phyloP scores from a whole-genome alignment of 2,888 invertebrate species.

The Portevinia maculata region DNA sequence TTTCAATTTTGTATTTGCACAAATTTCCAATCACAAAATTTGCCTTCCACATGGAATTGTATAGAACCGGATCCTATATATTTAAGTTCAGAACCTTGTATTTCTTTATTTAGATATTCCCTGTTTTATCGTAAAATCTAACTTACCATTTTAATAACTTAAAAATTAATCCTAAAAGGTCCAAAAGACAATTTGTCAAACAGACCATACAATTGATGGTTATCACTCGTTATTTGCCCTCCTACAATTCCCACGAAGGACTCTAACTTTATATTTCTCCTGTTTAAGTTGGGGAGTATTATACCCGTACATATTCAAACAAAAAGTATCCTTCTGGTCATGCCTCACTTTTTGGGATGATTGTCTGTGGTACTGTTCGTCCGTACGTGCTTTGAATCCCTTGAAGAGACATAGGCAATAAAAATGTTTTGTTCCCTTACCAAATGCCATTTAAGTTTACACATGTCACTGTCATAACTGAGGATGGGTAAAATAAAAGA shows the following conservation, averaged over 20 bases:
- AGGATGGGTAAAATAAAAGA: conserved; percentile 13
- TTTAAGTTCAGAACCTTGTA: neutral
- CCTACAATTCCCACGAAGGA: conserved; percentile 33
- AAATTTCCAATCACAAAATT: conserved; percentile 6
- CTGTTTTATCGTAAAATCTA: too few relatives aligned
- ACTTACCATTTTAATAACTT: neutral
- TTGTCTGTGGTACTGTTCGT: conserved; percentile 6
- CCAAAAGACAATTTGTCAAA: neutral
- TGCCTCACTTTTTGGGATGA: neutral
- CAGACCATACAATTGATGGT: conserved; percentile 8
- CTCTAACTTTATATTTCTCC: conserved; percentile 4
- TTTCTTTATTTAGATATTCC: neutral
- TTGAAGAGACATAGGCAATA: neutral
- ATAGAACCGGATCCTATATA: neutral
- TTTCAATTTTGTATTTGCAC: neutral
- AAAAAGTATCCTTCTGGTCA: conserved; percentile 2
- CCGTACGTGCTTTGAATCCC: conserved; percentile 34
- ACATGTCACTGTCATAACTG: conserved; percentile 40
- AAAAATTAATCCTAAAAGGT: neutral
- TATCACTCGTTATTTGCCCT: conserved; percentile 31
- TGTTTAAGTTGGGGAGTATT: neutral
- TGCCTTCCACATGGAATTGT: conserved; percentile 13
- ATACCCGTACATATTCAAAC: conserved; percentile 3
- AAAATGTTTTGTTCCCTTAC: conserved; percentile 9
- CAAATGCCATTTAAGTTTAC: conserved; percentile 49